Evolutionary conservation across 2,888 invertebrate genomes (phyloP), one percentile per base, ranked within the genome.

Genomic region (Lottia scabra): DNA sequence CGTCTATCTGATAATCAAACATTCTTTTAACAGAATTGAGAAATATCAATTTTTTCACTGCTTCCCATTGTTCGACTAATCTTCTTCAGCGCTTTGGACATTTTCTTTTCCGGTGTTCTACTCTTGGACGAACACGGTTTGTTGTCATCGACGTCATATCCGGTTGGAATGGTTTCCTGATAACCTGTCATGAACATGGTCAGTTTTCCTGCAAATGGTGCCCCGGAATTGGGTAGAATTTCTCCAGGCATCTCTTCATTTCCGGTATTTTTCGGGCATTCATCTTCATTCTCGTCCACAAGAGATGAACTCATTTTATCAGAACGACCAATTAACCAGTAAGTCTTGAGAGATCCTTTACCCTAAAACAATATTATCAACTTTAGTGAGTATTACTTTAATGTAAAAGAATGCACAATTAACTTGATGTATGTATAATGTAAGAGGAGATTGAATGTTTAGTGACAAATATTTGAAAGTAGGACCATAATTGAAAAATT

Each of bases 311-410:
- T 48, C 8, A n/a, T 48, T 0, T 64, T 56, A 19, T 44, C 64
- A 10, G 46, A 65, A 13, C 67, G 63, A 5, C 63, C 48, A 10
- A 44, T 65, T 26, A 75, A 44, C 75, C 75, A 75, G 46, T 70
- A 75, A 4, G 75, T 75, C 72, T 72, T 72, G 72, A 75, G 71
- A n/a, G 75, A 71, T 2, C 75, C 75, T 65, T 75, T 75, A 16
- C 75, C 72, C 75, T 75, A 67, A 68, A 56, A 45, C 27, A 5
- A 65, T 13, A 38, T 27, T 23, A 38, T 10, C 10, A 38, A 38
- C 38, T 8, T 6, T 38, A 38, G 10, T 38, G 38, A 38, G 0
- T 10, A 38, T 38, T 38, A 38, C 38, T 38, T 30, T 30, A 4
- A 5, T 4, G 5, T 30, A 5, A 5, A 30, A 30, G 30, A 4